Evolutionary conservation across 2,113 vertebrate genomes (phyloP).

Genomic region (Columba janthina): DNA sequence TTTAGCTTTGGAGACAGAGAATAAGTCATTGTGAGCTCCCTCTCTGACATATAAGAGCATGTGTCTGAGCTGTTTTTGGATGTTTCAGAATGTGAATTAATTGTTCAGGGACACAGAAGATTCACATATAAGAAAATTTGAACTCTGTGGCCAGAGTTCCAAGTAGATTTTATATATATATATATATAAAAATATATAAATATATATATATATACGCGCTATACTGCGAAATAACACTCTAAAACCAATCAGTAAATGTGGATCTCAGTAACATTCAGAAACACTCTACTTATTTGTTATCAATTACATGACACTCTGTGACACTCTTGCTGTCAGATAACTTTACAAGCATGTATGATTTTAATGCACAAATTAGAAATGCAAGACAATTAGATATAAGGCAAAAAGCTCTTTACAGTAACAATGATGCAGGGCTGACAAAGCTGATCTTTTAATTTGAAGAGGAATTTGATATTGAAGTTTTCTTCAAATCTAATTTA

Average conservation of each 20-base stretch:
- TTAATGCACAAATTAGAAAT: not conserved
- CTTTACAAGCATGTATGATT: not conserved
- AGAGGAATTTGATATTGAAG: not conserved
- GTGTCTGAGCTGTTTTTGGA: not conserved
- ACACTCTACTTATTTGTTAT: not conserved
- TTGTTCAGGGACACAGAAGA: not conserved
- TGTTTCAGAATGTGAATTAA: not conserved
- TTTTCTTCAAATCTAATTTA: not conserved
- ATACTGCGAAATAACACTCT: not conserved
- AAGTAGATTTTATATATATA: not conserved
- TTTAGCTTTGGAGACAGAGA: not conserved
- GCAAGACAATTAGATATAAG: not conserved
- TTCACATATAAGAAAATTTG: accelerated
- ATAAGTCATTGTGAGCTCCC: not conserved
- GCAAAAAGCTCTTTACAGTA: not conserved
- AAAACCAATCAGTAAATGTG: not conserved
- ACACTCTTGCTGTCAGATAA: not conserved
- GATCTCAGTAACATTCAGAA: not conserved
- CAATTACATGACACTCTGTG: no score
- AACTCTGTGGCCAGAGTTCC: not conserved
- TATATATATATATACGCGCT: no score
- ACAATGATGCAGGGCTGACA: not conserved
- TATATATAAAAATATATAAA: no score
- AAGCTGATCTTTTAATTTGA: not conserved
- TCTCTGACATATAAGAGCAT: not conserved